Base-by-base conservation (phyloP, 2,113 vertebrate species). In the Uria lomvia region DNA sequence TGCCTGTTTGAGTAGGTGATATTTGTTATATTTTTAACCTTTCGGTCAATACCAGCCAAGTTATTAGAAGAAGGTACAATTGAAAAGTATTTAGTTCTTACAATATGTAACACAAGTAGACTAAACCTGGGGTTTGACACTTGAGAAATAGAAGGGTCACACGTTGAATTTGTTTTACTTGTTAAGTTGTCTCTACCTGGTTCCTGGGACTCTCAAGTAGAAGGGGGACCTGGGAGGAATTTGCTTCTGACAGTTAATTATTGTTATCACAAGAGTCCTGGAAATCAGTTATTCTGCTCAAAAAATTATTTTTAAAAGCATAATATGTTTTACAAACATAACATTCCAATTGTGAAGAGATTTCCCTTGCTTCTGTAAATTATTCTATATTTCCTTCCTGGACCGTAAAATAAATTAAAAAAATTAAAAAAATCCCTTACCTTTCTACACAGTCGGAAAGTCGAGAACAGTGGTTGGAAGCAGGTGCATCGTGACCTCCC, bases 401-500 rank as follows among this genome's bases (percentile, higher is more conserved):
- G 43, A 88, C 55, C 4, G 6, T 15, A 2, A 34, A 40, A 17
- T 15, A 7, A 55, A 18, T 6, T 8, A 8, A 30, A 22, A 10
- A 14, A 43, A 45, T 3, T 22, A 32, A 36, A 5, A 60, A 24
- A 80, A 23, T 11, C 56, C 72, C 91, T 68, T 95, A 99, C 99
- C 99, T 98, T 98, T 99, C 99, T 2, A 99, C 99, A 62, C 99
- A 99, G 90, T 99, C 98, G 0, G 99, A 99, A 59, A 99, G 98
- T 47, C 99, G 97, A 43, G 99, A 99, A 77, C 99, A 99, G 96
- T 99, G 98, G 96, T 99, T 99, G 94, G 99, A 99, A n/a, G 99
- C 99, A 16, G 99, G 99, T 21, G 99, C 99, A 43, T 99, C 99
- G 1, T 99, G 99, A 75, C 99, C 99, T 34, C 99, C 99, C 18